A percentile compares a stretch with the other conserved stretches of the same genome.
Conservation (phyloP, 35 echinoderm and acorn worm species). For the Ophioderma brevispina region DNA sequence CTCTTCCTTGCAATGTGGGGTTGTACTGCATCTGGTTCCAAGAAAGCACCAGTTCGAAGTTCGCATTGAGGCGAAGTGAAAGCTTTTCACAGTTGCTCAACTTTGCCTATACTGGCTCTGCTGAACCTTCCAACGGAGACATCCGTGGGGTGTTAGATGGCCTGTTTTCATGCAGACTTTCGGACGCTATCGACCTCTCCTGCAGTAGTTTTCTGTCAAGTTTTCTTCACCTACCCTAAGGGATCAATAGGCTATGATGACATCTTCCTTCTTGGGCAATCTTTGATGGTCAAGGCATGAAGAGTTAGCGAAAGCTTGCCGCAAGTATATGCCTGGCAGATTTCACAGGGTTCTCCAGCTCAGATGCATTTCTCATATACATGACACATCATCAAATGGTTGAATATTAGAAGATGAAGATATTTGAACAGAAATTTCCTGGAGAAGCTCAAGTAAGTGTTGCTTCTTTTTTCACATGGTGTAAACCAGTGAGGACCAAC, state of each 20-base stretch:
- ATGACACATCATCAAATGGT: constrained; percentile 6
- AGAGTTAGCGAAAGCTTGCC: not conserved
- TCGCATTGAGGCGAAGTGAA: not conserved
- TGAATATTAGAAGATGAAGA: not conserved
- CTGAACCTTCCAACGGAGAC: not conserved
- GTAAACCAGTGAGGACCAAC: too few relatives aligned
- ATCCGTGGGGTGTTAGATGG: not conserved
- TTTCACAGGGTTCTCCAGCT: not conserved
- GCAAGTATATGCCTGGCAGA: constrained; percentile 8
- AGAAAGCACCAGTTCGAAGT: constrained; percentile 14
- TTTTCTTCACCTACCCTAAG: not conserved
- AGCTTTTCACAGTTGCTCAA: constrained; percentile 5
- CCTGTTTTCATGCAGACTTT: not conserved
- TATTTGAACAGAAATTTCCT: not conserved
- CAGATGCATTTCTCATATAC: not conserved
- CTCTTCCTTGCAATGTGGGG: constrained; percentile 46
- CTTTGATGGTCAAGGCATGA: not conserved
- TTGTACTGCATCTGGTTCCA: not conserved
- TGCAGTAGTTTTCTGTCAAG: not conserved
- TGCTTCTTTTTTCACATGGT: too few relatives aligned
- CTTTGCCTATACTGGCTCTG: not conserved
- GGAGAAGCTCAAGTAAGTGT: not conserved
- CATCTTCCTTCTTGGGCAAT: not conserved
- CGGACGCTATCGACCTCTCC: not conserved
- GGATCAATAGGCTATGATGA: not conserved